Evolutionary conservation across 2,797 vertebrate species (phyloP), one percentile per base, ranked within the genome.

Genomic region (Salarias fasciatus): DNA sequence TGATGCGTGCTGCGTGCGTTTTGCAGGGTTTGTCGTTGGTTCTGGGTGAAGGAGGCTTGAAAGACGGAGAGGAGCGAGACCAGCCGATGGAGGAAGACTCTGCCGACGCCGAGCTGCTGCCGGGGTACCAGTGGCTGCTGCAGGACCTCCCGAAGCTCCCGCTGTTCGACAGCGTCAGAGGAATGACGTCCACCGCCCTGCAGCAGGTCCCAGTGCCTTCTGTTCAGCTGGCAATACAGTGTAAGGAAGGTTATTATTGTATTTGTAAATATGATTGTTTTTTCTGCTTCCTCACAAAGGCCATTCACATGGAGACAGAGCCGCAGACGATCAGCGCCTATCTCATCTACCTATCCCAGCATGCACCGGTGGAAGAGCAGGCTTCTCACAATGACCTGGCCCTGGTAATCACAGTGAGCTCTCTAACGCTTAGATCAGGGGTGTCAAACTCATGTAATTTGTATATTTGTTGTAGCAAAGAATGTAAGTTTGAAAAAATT

Each of bases 251-350:
- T 0, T 18, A 8, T 28, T 0, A 12, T 1, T 6, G 53, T 4
- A 30, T 24, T 29, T 8, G 11, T 30, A 31, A 8, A 68, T n/a
- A 4, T 9, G 18, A 14, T 0, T 18, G 7, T 53, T 8, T 38
- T 38, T 33, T 49, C 10, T 75, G 3, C 2, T 77, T 15, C 42
- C 33, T 56, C 33, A 35, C 40, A 0, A 64, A 99, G 97, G 98
- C 98, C 56, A 95, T 99, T 79, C 98, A 99, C 82, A 94, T 99
- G 95, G 98, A 99, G 89, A 99, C 97, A 0, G 96, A 98, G 72
- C 96, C 97, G 0, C 96, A 97, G 85, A 98, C 96, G 11, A 96
- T 99, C 86, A 99, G 97, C 1, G 97, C 98, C 47, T 99, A 99
- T 83, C 90, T 99, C 65, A 96, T 99, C 75, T 99, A 99, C 86